Evolutionary conservation across 2,888 invertebrate species (phyloP), one percentile per base, ranked within the genome.

Genomic region (Mycalesis mineus): DNA sequence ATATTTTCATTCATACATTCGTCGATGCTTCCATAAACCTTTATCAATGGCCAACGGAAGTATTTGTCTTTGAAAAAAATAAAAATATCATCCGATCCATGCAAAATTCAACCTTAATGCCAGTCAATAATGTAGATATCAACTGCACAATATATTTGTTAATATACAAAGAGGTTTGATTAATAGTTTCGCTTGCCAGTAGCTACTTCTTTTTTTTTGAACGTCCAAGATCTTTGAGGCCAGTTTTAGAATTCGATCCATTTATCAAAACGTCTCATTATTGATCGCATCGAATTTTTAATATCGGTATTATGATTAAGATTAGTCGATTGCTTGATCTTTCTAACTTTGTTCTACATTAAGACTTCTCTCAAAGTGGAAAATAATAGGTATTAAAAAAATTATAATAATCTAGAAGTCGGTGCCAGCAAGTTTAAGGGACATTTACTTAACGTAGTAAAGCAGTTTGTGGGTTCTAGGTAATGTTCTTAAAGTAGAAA

Each of bases 111-210:
- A 61, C 40, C 60, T 61, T 63, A 59, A 0, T 8, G 7, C 5
- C 22, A 6, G 15, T 0, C 29, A 58, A 22, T 65, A 65, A 64
- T 60, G 59, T 57, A 40, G 59, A 22, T 11, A n/a, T 14, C 17
- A 4, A 39, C 17, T 4, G 51, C n/a, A 50, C 22, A 39, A 13
- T 44, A 60, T 57, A 15, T 58, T 68, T 67, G 66, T 73, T 70
- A 63, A 73, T 74, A 60, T 64, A 57, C 68, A 76, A 79, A 77
- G 72, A 75, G 71, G 71, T 74, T 77, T 86, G 87, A 87, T 87
- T 87, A 84, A 87, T 87, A 77, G 84, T 73, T 69, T 66, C 60
- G 68, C 62, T 72, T 71, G 77, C 76, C 86, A 76, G 87, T 87
- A 87, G 87, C 85, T 57, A 65, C 65, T 52, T 56, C 66, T 57